Conservation (phyloP, 2,888 invertebrate genomes). For the Eretmocerus hayati region DNA sequence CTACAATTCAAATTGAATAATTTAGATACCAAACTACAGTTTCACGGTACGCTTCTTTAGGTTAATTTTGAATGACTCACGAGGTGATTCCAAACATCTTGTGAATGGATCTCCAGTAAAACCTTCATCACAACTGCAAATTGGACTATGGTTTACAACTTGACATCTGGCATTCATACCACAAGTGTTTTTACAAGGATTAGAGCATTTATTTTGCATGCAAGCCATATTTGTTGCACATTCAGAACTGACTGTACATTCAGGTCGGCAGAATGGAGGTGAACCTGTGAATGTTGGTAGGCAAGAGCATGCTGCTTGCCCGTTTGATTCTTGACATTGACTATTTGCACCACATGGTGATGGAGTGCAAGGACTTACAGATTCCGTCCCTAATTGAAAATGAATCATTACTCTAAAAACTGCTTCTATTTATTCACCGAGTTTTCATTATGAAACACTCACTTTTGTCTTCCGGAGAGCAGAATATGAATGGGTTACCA, state of each 20-base stretch:
- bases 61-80: slow-evolving; percentile 2
- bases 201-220: slow-evolving; percentile 44
- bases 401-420: too few species aligned
- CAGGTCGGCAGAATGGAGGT: slow-evolving; percentile 56
- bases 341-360: slow-evolving; percentile 59
- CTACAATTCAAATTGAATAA: not conserved
- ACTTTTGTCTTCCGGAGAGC: slow-evolving; percentile 9
- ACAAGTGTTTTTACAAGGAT: slow-evolving; percentile 47
- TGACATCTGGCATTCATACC: slow-evolving; percentile 49
- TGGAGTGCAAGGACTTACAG: slow-evolving; percentile 55
- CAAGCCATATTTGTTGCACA: slow-evolving; percentile 55
- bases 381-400: too few species aligned
- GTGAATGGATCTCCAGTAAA: slow-evolving; percentile 56
- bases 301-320: slow-evolving; percentile 71
- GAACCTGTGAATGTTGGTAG: slow-evolving; percentile 64
- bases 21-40: not conserved
- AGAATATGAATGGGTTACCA: slow-evolving; percentile 54
- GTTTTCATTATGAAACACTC: not conserved
- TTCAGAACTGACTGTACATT: slow-evolving; percentile 47
- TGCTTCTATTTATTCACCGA: too few species aligned
- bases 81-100: slow-evolving; percentile 38
- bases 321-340: slow-evolving; percentile 64
- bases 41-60: not conserved
- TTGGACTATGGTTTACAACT: slow-evolving; percentile 55
- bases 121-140: slow-evolving; percentile 54